Evolutionary conservation across 2,113 vertebrate species (phyloP), one percentile per base, ranked within the genome.

Genomic region (Cyanistes caeruleus): DNA sequence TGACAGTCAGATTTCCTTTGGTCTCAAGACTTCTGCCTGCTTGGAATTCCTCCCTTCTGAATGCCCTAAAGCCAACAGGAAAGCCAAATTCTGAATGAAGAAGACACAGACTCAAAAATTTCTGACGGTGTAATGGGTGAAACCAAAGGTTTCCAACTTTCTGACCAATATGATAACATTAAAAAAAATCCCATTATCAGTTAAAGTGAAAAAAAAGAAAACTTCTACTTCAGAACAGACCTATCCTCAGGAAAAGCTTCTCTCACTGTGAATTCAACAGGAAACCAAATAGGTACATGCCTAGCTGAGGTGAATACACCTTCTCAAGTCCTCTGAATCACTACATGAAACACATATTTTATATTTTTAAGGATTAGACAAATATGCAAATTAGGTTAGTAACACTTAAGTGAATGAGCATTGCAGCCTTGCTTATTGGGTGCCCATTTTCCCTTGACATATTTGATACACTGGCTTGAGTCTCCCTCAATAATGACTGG

Each of bases 171-270:
- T 1, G 2, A 5, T 22, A 87, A 74, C 4, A 59, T 19, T 27
- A 6, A 21, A 59, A 81, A 58, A n/a, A 0, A 0, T 4, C 8
- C 10, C 7, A 15, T 30, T 59, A 69, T 31, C 55, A 74, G 28
- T 56, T 83, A 37, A 76, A 90, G 72, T 33, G 48, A 8, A 51
- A 49, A 72, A 58, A 78, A 78, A 68, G 39, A 39, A 39, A 39
- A 31, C 48, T 13, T 85, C 58, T 79, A 10, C n/a, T 85, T 89
- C 30, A 91, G 77, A 70, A 91, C 35, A 15, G 6, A 5, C 11
- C 27, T 68, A 28, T 49, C 17, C 35, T 84, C 28, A 89, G 24
- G 13, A 82, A 68, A 55, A 30, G 27, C 8, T 52, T 52, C 37
- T 52, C 41, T 44, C 18, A 63, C 20, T 7, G 8, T 9, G 4